Evolutionary conservation across 2,113 vertebrate genomes (phyloP), one percentile per base, ranked within the genome.

Genomic region (Pyxicephalus adspersus): DNA sequence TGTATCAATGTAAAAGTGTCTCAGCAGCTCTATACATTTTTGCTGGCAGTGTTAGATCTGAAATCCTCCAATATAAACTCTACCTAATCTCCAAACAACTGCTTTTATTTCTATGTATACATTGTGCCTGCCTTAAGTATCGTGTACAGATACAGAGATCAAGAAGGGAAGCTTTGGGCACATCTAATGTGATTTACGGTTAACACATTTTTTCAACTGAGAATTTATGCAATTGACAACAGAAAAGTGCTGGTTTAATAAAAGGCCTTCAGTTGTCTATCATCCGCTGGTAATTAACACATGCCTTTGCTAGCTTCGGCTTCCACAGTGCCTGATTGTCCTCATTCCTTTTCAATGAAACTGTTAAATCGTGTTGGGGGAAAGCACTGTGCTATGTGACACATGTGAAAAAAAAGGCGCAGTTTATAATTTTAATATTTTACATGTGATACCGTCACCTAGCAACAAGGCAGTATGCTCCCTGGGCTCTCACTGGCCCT

Each of bases 371-470:
- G 16, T 60, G 61, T 82, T 75, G 75, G 70, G 28, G 80, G 80
- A 82, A 75, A 52, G 61, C 70, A 65, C 70, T 66, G 77, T 58
- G 80, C 28, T 82, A 26, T 72, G 52, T 82, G 70, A 58, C 80
- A 82, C 80, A 82, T 82, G 58, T 82, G 70, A 66, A 75, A 82
- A 82, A 66, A 75, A 82, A 82, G 61, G 80, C 61, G 58, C 70
- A 75, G 13, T 82, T 75, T 82, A 82, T 82, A 38, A 75, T 75
- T 81, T 74, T 81, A 74, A 81, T 81, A 81, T 81, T 75, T 82
- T 75, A 74, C 80, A 82, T 75, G 64, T 82, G 71, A 82, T 64
- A 51, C 80, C 28, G 80, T 82, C 80, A 82, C 80, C 70, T 82
- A 82, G 80, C 80, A 82, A 82, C 80, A 75, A 74, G 80, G 45